A percentile compares a stretch with the other conserved stretches of the same genome.
Evolutionary conservation across 2,113 vertebrate genomes (phyloP).

Genomic region (Varanus komodoensis): DNA sequence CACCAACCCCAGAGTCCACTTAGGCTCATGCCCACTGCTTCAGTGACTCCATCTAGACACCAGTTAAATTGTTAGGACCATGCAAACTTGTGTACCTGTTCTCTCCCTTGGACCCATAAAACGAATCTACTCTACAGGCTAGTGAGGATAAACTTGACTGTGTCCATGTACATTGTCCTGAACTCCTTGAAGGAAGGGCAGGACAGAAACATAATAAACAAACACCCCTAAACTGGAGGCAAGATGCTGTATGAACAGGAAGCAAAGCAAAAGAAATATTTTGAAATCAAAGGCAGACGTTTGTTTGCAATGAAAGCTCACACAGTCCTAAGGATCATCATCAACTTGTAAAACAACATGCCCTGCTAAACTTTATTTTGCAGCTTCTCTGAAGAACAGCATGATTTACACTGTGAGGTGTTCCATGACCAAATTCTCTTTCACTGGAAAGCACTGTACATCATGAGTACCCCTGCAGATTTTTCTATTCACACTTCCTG

Average conservation of each 20-base stretch:
- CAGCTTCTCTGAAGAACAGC: constrained; percentile 20
- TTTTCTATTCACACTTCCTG: constrained; percentile 58
- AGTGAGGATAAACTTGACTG: neutral
- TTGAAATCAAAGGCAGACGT: constrained; percentile 13
- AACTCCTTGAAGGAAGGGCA: neutral
- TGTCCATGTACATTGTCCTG: no score
- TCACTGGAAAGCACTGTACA: neutral
- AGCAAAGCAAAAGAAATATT: neutral
- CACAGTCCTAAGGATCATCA: neutral
- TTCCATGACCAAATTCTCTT: neutral
- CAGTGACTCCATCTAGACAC: no score
- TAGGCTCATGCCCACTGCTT: no score
- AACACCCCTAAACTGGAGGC: neutral
- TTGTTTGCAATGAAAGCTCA: constrained; percentile 21
- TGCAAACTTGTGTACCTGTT: neutral
- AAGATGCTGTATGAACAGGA: neutral
- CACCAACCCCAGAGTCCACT: no score
- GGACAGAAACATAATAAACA: neutral
- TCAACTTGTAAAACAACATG: constrained; percentile 26
- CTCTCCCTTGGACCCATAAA: no score
- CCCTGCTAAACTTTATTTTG: constrained; percentile 42
- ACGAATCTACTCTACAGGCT: neutral
- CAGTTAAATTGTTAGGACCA: neutral
- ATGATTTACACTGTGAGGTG: neutral
- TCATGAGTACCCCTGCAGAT: constrained; percentile 24